Conservation (phyloP, 2,888 invertebrate species). For the Agrotis segetum region DNA sequence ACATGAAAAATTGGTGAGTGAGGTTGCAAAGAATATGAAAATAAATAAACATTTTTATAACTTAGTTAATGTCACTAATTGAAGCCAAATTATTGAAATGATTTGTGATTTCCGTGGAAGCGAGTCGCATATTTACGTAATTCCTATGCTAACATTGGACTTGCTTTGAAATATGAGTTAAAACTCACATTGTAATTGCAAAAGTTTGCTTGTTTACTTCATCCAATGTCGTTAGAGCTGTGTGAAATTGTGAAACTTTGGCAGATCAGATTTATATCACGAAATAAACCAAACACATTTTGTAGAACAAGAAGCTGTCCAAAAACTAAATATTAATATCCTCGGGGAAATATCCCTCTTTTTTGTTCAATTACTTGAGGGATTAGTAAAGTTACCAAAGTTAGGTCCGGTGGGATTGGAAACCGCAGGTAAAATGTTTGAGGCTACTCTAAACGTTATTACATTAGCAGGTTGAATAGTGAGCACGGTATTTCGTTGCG, state of each 20-base stretch:
- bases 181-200: constrained; percentile 26
- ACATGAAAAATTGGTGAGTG: constrained; percentile 1
- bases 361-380: constrained; percentile 52
- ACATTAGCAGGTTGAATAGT: constrained; percentile 23
- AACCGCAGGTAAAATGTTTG: constrained; percentile 44
- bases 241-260: constrained; percentile 22
- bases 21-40: background rate
- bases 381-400: constrained; percentile 45
- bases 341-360: constrained; percentile 42
- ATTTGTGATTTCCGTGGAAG: constrained; percentile 26
- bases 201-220: constrained; percentile 33
- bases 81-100: background rate
- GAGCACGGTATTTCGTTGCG: constrained; percentile 19
- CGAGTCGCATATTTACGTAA: constrained; percentile 32
- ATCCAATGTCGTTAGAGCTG: constrained; percentile 7
- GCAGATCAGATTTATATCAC: constrained; percentile 19
- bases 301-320: constrained; percentile 11
- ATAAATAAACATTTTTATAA: background rate
- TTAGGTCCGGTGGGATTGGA: constrained; percentile 38
- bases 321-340: constrained; percentile 38
- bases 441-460: constrained; percentile 27
- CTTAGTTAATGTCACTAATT: background rate
- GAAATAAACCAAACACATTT: constrained; percentile 22
- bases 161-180: constrained; percentile 16
- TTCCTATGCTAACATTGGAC: constrained; percentile 4